Evolutionary conservation across 1,140 invertebrate genomes (phyloP).

Genomic region (Drosophila elegans): DNA sequence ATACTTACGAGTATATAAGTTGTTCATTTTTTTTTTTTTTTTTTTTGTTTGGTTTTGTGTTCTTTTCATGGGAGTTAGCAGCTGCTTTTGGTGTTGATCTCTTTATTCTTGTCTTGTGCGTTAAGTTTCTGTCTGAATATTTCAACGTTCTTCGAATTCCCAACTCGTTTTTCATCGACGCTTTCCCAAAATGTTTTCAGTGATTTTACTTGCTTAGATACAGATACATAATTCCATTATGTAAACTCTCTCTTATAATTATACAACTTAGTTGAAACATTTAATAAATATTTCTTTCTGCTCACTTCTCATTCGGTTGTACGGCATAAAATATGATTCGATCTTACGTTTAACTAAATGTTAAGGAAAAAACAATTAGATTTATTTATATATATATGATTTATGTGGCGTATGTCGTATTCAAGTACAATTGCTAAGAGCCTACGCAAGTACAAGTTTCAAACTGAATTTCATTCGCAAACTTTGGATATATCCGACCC

Average conservation of each 20-base stretch:
- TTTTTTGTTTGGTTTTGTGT: constrained; percentile 2
- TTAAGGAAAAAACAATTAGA: constrained; percentile 70
- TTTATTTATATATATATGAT: constrained; percentile 25
- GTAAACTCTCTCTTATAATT: constrained; percentile 74
- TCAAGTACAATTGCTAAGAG: constrained; percentile 41
- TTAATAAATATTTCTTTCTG: constrained; percentile 68
- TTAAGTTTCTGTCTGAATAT: constrained; percentile 40
- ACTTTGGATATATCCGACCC: constrained; percentile 39
- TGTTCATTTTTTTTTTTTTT: constrained; percentile 5
- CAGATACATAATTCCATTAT: constrained; percentile 78
- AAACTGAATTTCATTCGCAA: constrained; percentile 53
- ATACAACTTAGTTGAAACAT: constrained; percentile 82
- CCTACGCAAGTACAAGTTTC: constrained; percentile 49
- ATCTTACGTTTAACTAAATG: constrained; percentile 76
- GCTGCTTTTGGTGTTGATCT: constrained; percentile 37
- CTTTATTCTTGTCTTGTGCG: constrained; percentile 37
- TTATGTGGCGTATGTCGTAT: constrained; percentile 9
- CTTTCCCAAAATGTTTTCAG: constrained; percentile 8
- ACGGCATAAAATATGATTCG: constrained; percentile 74
- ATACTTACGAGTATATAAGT: constrained; percentile 55
- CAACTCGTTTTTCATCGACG: constrained; percentile 9
- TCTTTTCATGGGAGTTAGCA: constrained; percentile 19
- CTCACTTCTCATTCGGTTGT: constrained; percentile 42
- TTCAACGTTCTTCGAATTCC: constrained; percentile 8
- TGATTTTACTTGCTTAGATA: constrained; percentile 36